Evolutionary conservation across 2,888 invertebrate genomes (phyloP), one percentile per base, ranked within the genome.

Genomic region (Cordilura impudica): DNA sequence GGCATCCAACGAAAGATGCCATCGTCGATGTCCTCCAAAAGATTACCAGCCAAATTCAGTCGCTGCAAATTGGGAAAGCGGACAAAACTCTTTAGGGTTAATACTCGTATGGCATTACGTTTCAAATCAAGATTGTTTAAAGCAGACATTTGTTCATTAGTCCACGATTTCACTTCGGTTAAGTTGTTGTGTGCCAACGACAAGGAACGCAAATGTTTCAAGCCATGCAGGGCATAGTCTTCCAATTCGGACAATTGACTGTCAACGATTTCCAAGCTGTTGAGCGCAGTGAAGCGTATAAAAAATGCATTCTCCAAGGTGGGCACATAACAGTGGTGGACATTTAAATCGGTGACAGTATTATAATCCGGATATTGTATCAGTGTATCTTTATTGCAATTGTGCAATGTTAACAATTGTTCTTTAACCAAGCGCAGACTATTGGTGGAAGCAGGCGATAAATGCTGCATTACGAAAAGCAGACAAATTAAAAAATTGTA

Each of bases 31-130:
- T 81, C 77, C 16, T 83, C 85, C 35, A 90, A 83, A 0, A 82
- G 81, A 82, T 90, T 90, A 2, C 85, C 85, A 2, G 86, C 84
- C 58, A 90, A 83, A 78, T 89, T 87, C 3, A 90, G 79, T 21
- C 84, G 84, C 29, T 87, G 87, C 21, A 90, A 82, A 70, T 89
- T 88, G 0, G 89, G 87, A 83, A 86, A 90, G 0, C 82, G 83
- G 0, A 58, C 63, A 18, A 90, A 88, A 7, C 85, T 84, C 1
- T 83, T 82, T 0, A 80, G 51, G 2, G 81, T 72, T 3, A 90
- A 63, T 0, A 67, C 51, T 2, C 39, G 72, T 8, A 90, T 84
- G 0, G 66, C 54, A 75, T 90, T 90, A 3, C 87, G 84, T 7
- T 88, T 86, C 14, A 89, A 53, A 80, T 90, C 89, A 10, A 90